Evolutionary conservation across 2,888 invertebrate genomes (phyloP).

Genomic region (Drosophila austrosaltans): DNA sequence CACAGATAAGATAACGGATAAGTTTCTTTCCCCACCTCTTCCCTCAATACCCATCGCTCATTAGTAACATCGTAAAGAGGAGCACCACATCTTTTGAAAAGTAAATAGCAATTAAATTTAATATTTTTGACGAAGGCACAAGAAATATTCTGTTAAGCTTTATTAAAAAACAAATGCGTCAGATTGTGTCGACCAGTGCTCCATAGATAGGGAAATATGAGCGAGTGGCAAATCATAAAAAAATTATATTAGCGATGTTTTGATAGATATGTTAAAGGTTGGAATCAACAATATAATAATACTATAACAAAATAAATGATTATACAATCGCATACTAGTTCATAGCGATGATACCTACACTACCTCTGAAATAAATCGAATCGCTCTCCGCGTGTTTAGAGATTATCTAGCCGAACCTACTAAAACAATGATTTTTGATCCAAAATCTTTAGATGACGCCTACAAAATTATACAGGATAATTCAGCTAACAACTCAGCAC

Average conservation of each 20-base stretch:
- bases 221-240: background rate
- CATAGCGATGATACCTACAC: slow-evolving; percentile 3
- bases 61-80: no score
- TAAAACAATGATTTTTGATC: slow-evolving; percentile 7
- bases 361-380: background rate
- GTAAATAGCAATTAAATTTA: background rate
- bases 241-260: slow-evolving; percentile 24
- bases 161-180: background rate
- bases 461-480: background rate
- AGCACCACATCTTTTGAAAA: no score
- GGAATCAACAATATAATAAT: slow-evolving; percentile 5
- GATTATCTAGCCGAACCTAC: background rate
- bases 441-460: background rate
- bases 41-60: no score
- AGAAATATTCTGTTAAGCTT: background rate
- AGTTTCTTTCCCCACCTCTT: no score
- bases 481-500: background rate
- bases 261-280: slow-evolving; percentile 16
- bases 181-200: background rate
- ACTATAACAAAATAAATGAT: slow-evolving; percentile 15
- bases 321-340: slow-evolving; percentile 11
- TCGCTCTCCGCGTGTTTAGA: slow-evolving; percentile 15
- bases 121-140: background rate
- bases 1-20: no score
- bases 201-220: background rate